These are phyloP conservation scores for Drosophila hawaiiensis DNA, from an alignment of 2,888 invertebrate genomes.

Conservation along the genomic window DNA sequence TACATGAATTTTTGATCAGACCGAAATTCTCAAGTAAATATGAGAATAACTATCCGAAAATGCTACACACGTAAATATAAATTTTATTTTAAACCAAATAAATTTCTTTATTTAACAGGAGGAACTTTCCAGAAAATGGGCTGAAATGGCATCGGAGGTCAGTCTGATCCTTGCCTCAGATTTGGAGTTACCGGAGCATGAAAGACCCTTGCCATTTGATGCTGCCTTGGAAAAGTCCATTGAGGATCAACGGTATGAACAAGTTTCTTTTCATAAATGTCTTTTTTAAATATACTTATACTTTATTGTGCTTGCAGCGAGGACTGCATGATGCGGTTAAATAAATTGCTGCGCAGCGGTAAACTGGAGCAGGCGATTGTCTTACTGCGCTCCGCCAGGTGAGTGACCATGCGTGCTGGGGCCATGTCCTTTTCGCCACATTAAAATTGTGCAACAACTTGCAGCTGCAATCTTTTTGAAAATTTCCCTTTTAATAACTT, in stretches of 20 bases:
- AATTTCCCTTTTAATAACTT: constrained; percentile 73
- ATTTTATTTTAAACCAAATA: neutral
- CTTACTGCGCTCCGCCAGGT: constrained; percentile 92
- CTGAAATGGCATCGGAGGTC: constrained; percentile 88
- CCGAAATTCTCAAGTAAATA: too few species aligned
- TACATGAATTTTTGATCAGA: neutral
- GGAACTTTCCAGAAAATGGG: constrained; percentile 88
- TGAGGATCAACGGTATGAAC: constrained; percentile 93
- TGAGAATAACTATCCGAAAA: neutral
- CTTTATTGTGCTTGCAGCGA: constrained; percentile 87
- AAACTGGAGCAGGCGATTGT: constrained; percentile 92
- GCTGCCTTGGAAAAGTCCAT: constrained; percentile 93
- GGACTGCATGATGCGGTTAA: constrained; percentile 94
- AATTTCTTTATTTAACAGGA: constrained; percentile 54
- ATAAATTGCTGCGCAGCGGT: constrained; percentile 90
- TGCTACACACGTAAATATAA: neutral
- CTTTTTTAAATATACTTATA: constrained; percentile 7
- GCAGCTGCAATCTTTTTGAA: constrained; percentile 57
- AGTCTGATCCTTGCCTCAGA: constrained; percentile 87
- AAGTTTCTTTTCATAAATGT: neutral
- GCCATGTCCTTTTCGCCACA: constrained; percentile 19
- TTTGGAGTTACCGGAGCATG: constrained; percentile 83
- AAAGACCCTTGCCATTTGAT: constrained; percentile 92
- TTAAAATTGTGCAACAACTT: constrained; percentile 52
- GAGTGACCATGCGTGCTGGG: constrained; percentile 73